Evolutionary conservation across 2,888 invertebrate genomes (phyloP).

Genomic region (Dusona sp.): DNA sequence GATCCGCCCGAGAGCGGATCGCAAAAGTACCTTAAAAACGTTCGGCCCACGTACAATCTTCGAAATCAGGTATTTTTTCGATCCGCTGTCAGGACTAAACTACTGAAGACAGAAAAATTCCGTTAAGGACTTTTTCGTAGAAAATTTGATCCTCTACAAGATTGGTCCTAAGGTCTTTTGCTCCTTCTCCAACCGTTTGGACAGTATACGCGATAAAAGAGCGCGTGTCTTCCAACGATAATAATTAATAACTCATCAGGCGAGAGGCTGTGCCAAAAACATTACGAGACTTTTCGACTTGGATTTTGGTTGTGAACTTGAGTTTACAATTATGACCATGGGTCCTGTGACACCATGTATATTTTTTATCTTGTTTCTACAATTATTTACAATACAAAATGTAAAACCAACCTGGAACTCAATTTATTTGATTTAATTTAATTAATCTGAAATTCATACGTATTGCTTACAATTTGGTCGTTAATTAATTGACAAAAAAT

Average conservation of each 20-base stretch:
- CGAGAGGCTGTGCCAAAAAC: neutral
- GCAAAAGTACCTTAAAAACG: neutral
- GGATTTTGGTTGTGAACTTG: neutral
- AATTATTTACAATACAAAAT: neutral
- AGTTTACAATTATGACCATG: neutral
- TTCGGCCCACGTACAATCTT: neutral
- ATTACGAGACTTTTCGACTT: no score
- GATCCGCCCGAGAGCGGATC: neutral
- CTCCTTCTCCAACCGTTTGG: neutral
- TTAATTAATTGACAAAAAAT: neutral
- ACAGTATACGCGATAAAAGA: neutral
- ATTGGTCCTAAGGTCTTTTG: neutral
- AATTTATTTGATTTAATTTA: neutral
- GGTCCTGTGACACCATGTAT: neutral
- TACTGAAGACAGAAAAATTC: neutral
- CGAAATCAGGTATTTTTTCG: neutral
- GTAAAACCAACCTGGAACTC: neutral
- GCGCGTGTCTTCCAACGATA: neutral
- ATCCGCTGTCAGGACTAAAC: neutral
- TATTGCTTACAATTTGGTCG: neutral
- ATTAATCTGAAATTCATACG: neutral
- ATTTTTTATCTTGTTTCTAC: neutral
- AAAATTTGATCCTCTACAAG: neutral
- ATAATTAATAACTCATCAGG: no score
- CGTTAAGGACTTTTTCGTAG: neutral